Evolutionary conservation across 37 sponge, comb jelly and placozoan species (phyloP), one percentile per base, ranked within the genome.

Genomic region (Spongia lamella): DNA sequence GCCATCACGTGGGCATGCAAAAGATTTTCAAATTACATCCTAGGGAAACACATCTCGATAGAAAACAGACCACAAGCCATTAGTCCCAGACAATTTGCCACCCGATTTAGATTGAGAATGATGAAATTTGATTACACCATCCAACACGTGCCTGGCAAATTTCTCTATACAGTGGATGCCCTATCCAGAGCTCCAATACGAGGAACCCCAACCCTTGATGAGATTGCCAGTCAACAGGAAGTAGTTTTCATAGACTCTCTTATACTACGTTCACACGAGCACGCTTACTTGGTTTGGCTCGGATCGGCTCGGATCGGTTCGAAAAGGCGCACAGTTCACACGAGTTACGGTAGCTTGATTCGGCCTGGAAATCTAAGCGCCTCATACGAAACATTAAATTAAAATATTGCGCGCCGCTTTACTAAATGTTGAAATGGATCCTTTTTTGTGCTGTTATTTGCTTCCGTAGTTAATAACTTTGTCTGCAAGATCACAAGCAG

Each of bases 21-120:
- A 6, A 58, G 60, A 33, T 73, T 63, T 24, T 1, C 24, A 3
- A 3, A 73, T 5, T 60, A 73, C 27, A 26, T 73, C 38, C 19
- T 13, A 2, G 60, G 60, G 1, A 3, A 39, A 27, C 9, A 4
- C n/a, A 53, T 73, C 35, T 3, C 9, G 11, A 32, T 60, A 4
- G n/a, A 60, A 60, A 27, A 60, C 60, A 34, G 75, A 73, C 9
- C 60, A 73, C 61, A 73, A 73, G 53, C 75, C 75, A n/a, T 7
- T 73, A 60, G 75, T 56, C 21, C 57, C 57, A 21, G 24, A 5
- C 57, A 21, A 56, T 5, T 3, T 7, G 57, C 25, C 57, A 3
- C 25, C 2, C 25, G 57, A 21, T 56, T 56, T 25, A 21, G 6
- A 25, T 26, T 56, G 3, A 3, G 6, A 21, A 21, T 56, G 25